These are phyloP conservation scores for Chorisops tibialis DNA, from an alignment of 2,888 invertebrate species.

Conservation along the genomic window DNA sequence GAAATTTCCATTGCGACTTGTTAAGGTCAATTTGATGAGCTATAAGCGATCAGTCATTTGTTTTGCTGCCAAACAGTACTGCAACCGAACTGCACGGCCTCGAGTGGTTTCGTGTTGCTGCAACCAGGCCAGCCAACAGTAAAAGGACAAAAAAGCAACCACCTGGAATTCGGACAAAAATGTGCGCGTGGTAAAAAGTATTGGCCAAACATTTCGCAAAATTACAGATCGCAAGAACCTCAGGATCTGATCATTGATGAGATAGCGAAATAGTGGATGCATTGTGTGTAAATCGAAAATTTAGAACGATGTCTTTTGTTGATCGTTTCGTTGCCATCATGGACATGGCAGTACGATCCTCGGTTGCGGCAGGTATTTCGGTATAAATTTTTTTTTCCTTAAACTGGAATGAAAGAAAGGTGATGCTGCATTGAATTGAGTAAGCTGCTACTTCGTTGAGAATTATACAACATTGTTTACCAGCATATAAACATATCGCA, in stretches of 20 bases:
- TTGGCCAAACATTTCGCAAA: slow-evolving; percentile 5
- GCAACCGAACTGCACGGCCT: background rate
- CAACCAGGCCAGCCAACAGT: background rate
- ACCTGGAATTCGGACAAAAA: slow-evolving; percentile 17
- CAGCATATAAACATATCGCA: too few relatives aligned
- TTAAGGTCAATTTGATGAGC: slow-evolving; percentile 18
- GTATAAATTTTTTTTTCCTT: too few relatives aligned
- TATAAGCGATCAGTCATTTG: slow-evolving; percentile 18
- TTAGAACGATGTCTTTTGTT: background rate
- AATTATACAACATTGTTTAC: too few relatives aligned
- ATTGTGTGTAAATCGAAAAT: slow-evolving; percentile 20
- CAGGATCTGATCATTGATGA: slow-evolving; percentile 11
- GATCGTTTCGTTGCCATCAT: slow-evolving; percentile 4
- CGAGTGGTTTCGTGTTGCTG: background rate
- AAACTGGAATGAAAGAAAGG: too few relatives aligned
- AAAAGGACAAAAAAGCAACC: slow-evolving; percentile 12
- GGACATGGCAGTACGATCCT: too few relatives aligned
- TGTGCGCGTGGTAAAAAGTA: slow-evolving; percentile 17
- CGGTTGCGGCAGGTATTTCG: too few relatives aligned
- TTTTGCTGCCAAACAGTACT: slow-evolving; percentile 8
- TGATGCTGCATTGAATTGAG: too few relatives aligned
- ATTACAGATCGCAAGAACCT: slow-evolving; percentile 7
- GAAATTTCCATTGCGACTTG: slow-evolving; percentile 14
- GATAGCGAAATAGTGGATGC: slow-evolving; percentile 13
- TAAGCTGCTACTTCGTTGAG: too few relatives aligned